Conservation (phyloP, 2,888 invertebrate species). For the Eutolmus rufibarbis region DNA sequence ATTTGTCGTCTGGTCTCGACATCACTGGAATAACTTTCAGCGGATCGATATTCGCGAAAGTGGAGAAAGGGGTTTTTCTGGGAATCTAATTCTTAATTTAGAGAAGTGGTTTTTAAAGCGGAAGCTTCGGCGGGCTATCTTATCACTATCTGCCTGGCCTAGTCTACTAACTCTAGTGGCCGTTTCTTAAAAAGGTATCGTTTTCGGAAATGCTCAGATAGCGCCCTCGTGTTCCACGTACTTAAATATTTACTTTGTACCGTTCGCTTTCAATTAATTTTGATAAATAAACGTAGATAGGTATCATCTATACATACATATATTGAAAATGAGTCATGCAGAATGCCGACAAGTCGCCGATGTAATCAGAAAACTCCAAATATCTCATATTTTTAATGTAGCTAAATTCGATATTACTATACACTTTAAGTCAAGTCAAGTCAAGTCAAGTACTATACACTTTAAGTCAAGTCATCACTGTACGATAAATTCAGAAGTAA, state of each 20-base stretch:
- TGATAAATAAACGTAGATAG: not conserved
- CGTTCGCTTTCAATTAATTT: not conserved
- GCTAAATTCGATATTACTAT: not conserved
- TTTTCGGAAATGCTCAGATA: not conserved
- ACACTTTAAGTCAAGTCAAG: too few relatives aligned
- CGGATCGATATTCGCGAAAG: not conserved
- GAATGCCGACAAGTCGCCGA: not conserved
- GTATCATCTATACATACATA: not conserved
- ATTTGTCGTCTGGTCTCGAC: not conserved
- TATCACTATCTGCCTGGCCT: not conserved
- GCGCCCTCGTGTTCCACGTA: not conserved
- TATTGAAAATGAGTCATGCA: not conserved
- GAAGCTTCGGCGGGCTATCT: not conserved
- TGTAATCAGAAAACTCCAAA: not conserved
- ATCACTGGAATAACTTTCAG: not conserved
- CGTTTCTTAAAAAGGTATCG: not conserved
- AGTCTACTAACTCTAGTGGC: not conserved
- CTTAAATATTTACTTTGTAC: not conserved
- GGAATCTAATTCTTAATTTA: not conserved
- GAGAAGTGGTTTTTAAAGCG: not conserved
- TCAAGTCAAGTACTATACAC: too few relatives aligned
- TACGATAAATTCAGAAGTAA: too few relatives aligned
- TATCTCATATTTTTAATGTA: not conserved
- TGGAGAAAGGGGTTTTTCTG: not conserved
- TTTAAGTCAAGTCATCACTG: too few relatives aligned